Evolutionary conservation across 1,140 invertebrate species (phyloP), one percentile per base, ranked within the genome.

Genomic region (Harlomillsia oculata): DNA sequence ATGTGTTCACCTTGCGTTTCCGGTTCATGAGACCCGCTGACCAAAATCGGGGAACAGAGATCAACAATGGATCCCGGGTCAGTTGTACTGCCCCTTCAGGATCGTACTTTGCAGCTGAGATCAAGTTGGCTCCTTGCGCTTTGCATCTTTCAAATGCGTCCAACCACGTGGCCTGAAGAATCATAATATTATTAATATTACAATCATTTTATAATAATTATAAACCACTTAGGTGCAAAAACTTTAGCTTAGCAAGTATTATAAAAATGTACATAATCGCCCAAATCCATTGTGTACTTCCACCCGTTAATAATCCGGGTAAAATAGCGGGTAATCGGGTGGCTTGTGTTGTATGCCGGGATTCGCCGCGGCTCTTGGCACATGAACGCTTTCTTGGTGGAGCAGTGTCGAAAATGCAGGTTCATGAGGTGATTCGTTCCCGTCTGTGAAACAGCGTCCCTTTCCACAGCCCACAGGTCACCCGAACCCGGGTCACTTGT

Each of bases 1-100:
- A 50, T 21, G 18, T n/a, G 6, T 25, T 37, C 18, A 37, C 21
- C 14, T 34, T 34, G 16, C 32, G 23, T 13, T 50, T 50, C 14
- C 32, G 48, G 18, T 50, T 36, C 11, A 50, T 37, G n/a, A 50
- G n/a, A 6, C 48, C 48, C 2, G 48, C 48, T n/a, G 34, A 26
- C 48, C 48, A 50, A 39, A 50, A 50, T 13, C 48, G 18, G 5
- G 8, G 11, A 13, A 18, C 18, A 2, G 4, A 9, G 36, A 20
- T 50, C 34, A 50, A 26, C 9, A 37, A 32, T 50, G 13, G 16
- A 25, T 50, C 48, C 18, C 39, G 23, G 18, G n/a, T 16, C 9
- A 50, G 34, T n/a, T 13, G 9, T n/a, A 25, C 20, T 1, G 48
- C 48, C n/a, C 32, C 34, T 16, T 37, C n/a, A 2, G 14, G 5